phyloP scores from a whole-genome alignment of 2,797 vertebrate species.

The Ctenosaura bakeri region DNA sequence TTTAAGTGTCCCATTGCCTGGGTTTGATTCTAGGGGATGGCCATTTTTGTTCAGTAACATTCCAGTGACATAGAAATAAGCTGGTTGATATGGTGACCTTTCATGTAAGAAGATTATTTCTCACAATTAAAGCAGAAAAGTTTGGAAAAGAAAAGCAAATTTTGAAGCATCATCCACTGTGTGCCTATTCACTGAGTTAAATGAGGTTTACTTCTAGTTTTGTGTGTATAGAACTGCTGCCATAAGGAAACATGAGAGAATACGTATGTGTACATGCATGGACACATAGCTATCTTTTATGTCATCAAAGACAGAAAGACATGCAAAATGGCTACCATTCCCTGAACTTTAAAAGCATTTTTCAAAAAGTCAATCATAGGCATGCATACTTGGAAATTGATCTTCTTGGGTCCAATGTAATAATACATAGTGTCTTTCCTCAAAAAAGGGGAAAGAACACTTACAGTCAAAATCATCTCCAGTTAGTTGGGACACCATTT shows the following conservation, averaged over 20 bases:
- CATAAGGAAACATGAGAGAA: neutral
- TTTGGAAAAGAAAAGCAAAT: neutral
- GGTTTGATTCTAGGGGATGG: neutral
- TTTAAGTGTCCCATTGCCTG: neutral
- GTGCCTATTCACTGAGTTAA: neutral
- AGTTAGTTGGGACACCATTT: conserved; percentile 25
- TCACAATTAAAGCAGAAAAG: neutral
- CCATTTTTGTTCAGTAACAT: neutral
- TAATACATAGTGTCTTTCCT: neutral
- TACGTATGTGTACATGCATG: neutral
- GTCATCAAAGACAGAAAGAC: neutral
- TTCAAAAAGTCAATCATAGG: neutral
- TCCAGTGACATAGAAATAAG: neutral
- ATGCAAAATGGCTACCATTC: conserved; percentile 9
- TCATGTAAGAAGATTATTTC: neutral
- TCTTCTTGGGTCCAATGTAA: neutral
- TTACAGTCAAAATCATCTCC: neutral
- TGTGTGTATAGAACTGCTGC: too few species aligned
- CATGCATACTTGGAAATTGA: neutral
- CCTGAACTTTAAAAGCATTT: neutral
- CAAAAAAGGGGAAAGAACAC: neutral
- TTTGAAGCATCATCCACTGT: neutral
- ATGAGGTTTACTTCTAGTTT: too few species aligned
- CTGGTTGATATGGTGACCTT: neutral
- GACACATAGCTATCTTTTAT: neutral